Evolutionary conservation across 2,888 invertebrate species (phyloP).

Genomic region (Pristionchus exspectatus): DNA sequence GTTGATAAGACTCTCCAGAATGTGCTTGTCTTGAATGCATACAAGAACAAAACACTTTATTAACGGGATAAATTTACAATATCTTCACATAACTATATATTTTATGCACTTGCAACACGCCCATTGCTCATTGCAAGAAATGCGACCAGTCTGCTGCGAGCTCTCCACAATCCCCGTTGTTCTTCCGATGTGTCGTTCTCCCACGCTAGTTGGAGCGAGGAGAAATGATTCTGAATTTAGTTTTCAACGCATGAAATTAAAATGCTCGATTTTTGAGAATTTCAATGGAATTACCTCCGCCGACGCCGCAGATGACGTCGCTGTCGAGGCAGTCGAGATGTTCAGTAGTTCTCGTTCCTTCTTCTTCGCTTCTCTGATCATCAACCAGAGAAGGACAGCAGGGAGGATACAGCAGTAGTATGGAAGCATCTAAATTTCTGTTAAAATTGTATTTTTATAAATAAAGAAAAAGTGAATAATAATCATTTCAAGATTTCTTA

Average conservation of each 20-base stretch:
- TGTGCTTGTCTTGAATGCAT: too few species aligned
- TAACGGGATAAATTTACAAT: too few species aligned
- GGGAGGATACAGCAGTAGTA: conserved; percentile 26
- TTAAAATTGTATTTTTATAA: neutral
- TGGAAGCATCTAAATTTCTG: neutral
- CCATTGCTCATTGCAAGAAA: neutral
- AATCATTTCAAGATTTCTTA: too few species aligned
- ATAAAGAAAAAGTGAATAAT: neutral
- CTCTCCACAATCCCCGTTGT: neutral
- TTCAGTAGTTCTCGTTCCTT: neutral
- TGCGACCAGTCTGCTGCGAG: neutral
- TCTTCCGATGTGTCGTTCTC: neutral
- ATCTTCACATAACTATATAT: too few species aligned
- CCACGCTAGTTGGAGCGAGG: neutral
- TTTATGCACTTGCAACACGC: neutral
- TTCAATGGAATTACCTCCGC: neutral
- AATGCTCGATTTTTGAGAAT: too few species aligned
- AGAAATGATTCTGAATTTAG: neutral
- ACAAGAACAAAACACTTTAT: too few species aligned
- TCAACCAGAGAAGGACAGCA: neutral
- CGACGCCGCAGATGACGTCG: neutral
- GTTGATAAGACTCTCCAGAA: too few species aligned
- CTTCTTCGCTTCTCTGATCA: neutral
- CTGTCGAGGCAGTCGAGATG: neutral
- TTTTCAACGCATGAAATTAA: too few species aligned